Base-by-base conservation (phyloP, 2,888 invertebrate species). In the Malthinus seriepunctatus region DNA sequence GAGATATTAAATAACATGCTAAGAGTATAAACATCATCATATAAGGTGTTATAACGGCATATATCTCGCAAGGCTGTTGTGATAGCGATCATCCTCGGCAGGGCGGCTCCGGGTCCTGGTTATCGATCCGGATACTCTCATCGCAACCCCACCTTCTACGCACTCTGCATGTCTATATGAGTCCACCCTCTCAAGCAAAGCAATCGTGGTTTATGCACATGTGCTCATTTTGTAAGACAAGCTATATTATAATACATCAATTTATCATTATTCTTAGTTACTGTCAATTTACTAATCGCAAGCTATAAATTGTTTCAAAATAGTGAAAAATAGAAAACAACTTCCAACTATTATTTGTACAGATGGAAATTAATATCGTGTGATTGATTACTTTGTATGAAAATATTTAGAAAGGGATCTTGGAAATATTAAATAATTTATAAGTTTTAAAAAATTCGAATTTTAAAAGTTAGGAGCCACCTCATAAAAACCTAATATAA, bases 11-110 rank as follows among this genome's bases (percentile, higher is more conserved):
- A 42, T 42, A 23, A 15, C n/a, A 11, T 32, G 11, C 10, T 45
- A 45, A 32, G n/a, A 1, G 45, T 49, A 49, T 39, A 42, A 42
- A 42, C 45, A 45, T 56, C 52, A 38, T 51, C 54, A 33, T 35
- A 51, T n/a, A 49, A 56, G 56, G 56, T 60, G 60, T 51, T 63
- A 54, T 60, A 58, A 63, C 63, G 63, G 63, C 63, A 65, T 68
- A 66, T 69, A 68, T 68, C 69, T 67, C 65, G 56, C 63, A 62
- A 61, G 67, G 64, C 67, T 67, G 66, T 66, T 66, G 64, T 63
- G 69, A 68, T 68, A 69, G 68, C 64, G 62, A 67, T 67, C 66
- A 61, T 63, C 60, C 64, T 68, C 64, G 64, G 67, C 66, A 67
- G 64, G 64, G 64, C 65, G 68, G 64, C 65, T 61, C 62, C 65